Conservation (phyloP, 92 coral and sea anemone species). For the Epizoanthus illoricatus region DNA sequence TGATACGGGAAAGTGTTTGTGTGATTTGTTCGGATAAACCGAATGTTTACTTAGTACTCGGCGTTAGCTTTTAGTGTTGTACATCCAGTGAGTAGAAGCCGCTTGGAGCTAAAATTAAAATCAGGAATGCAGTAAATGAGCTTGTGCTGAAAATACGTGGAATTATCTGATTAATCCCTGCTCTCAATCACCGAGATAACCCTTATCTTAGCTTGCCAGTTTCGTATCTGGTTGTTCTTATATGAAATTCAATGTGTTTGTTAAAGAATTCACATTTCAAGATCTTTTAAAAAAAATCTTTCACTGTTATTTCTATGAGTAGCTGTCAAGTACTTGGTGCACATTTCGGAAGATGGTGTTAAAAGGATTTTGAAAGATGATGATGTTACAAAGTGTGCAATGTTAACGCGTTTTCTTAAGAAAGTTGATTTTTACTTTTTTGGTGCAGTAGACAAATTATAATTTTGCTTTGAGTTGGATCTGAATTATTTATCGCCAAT, state of each 20-base stretch:
- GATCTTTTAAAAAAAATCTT: neutral
- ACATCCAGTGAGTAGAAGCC: neutral
- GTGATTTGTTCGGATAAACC: neutral
- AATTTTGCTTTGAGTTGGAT: too few relatives aligned
- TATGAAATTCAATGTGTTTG: slow-evolving; percentile 6
- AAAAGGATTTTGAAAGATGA: too few relatives aligned
- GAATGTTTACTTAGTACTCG: neutral
- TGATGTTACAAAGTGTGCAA: too few relatives aligned
- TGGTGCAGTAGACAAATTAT: too few relatives aligned
- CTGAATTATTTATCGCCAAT: too few relatives aligned
- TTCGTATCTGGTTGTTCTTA: too few relatives aligned
- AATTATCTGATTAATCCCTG: too few relatives aligned
- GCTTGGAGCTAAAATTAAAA: neutral
- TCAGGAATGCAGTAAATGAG: neutral
- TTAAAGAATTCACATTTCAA: slow-evolving; percentile 24
- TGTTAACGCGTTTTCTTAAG: too few relatives aligned
- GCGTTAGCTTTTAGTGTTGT: neutral
- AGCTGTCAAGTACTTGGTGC: slow-evolving; percentile 12
- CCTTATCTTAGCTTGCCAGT: neutral
- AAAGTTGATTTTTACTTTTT: too few relatives aligned
- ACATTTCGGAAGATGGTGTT: too few relatives aligned
- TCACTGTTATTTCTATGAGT: neutral
- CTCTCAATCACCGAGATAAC: slow-evolving; percentile 2
- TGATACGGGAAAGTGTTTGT: neutral
- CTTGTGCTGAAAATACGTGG: neutral